A percentile compares a stretch with the other conserved stretches of the same genome.
phyloP scores from a whole-genome alignment of 2,797 vertebrate species.

The Enteromius radiatus region DNA sequence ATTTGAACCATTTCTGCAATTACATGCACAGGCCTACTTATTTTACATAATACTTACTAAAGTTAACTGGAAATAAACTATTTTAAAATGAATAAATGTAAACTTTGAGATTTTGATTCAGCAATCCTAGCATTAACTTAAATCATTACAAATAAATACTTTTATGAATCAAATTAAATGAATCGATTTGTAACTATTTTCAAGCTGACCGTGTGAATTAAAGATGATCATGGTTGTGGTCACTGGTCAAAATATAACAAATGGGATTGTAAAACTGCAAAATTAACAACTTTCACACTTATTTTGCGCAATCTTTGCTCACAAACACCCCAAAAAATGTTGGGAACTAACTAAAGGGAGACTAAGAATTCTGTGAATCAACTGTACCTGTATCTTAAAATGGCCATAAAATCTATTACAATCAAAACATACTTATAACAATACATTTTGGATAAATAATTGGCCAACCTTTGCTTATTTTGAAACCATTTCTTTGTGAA shows the following conservation, averaged over 20 bases:
- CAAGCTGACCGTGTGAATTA: background rate
- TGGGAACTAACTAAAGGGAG: background rate
- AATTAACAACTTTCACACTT: background rate
- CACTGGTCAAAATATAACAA: background rate
- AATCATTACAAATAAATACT: background rate
- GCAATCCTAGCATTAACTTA: background rate
- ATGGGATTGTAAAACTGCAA: background rate
- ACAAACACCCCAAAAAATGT: background rate
- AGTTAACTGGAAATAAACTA: background rate
- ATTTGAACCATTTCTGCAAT: background rate
- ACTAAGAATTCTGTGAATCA: background rate
- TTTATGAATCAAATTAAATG: background rate
- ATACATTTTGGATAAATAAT: background rate
- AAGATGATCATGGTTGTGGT: background rate
- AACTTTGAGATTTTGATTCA: background rate
- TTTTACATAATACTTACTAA: background rate
- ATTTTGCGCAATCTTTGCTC: background rate
- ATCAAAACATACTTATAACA: background rate
- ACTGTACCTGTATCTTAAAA: background rate
- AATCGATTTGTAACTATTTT: background rate
- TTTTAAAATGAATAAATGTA: background rate
- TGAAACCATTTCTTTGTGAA: background rate
- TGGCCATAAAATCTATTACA: background rate
- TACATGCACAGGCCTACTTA: background rate
- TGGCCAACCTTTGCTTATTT: background rate